Percentiles rank a stretch among this genome's conserved stretches.
These are phyloP conservation scores for Taeniopygia guttata DNA, from an alignment of 2,797 vertebrate species.

Conservation along the genomic window DNA sequence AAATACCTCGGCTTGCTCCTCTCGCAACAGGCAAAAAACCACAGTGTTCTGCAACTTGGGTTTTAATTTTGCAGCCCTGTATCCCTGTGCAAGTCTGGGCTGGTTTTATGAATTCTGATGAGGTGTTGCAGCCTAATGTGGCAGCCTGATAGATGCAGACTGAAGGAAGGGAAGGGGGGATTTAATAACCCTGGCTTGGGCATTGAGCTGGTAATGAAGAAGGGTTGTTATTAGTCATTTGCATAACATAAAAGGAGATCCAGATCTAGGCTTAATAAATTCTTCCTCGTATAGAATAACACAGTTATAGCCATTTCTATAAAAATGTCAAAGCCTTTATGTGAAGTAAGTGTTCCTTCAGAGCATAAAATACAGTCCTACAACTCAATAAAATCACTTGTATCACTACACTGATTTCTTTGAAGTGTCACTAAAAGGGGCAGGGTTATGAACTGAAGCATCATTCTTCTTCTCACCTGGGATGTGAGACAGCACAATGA, in stretches of 20 bases:
- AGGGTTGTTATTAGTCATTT: slow-evolving; percentile 26
- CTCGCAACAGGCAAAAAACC: not conserved
- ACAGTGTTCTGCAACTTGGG: not conserved
- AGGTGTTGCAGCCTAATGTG: not conserved
- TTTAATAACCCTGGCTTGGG: not conserved
- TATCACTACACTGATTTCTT: not conserved
- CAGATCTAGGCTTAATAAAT: slow-evolving; percentile 18
- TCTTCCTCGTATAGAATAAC: not conserved
- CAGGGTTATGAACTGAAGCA: not conserved
- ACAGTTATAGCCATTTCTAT: slow-evolving; percentile 4
- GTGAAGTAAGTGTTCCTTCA: not conserved
- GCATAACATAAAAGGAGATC: slow-evolving; percentile 12
- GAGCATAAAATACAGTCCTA: not conserved
- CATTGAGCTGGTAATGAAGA: not conserved
- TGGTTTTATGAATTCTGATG: slow-evolving; percentile 2
- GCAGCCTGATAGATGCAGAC: not conserved
- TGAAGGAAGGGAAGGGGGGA: not conserved
- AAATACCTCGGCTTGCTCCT: not conserved
- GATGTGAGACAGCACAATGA: not conserved
- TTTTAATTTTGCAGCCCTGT: not conserved
- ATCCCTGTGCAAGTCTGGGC: not conserved
- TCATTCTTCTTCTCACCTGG: accelerated
- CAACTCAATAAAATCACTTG: not conserved
- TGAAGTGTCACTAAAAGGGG: not conserved
- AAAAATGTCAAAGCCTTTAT: slow-evolving; percentile 34